These are phyloP conservation scores for Drosophila helvetica DNA, from an alignment of 2,888 invertebrate species.

Conservation along the genomic window DNA sequence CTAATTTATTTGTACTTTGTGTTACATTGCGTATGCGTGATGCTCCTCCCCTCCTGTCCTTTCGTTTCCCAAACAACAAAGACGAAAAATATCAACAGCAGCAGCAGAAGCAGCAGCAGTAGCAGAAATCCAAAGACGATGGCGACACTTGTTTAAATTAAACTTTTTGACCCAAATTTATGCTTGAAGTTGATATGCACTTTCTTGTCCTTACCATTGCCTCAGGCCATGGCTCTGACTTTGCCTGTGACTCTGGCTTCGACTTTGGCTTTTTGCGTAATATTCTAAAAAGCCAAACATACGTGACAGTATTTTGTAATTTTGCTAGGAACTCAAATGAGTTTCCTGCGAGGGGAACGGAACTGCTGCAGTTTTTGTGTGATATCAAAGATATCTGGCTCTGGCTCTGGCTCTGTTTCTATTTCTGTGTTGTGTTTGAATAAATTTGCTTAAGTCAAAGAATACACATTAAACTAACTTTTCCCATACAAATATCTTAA, in stretches of 20 bases:
- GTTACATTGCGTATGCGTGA: conserved; percentile 72
- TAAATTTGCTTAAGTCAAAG: neutral
- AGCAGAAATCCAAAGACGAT: conserved; percentile 40
- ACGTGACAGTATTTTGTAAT: conserved; percentile 77
- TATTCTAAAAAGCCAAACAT: conserved; percentile 78
- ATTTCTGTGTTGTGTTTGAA: neutral
- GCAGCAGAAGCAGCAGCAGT: conserved; percentile 33
- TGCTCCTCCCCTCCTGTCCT: conserved; percentile 41
- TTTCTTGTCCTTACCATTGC: conserved; percentile 52
- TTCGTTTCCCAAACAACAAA: conserved; percentile 34
- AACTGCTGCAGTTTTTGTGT: conserved; percentile 17
- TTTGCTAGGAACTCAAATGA: conserved; percentile 68
- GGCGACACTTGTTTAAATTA: conserved; percentile 76
- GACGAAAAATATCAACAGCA: conserved; percentile 49
- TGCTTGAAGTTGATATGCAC: conserved; percentile 75
- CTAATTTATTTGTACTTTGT: conserved; percentile 80
- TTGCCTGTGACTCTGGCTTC: neutral
- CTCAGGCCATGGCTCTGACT: conserved; percentile 36
- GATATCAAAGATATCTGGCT: neutral
- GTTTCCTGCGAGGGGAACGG: conserved; percentile 53
- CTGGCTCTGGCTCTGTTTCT: neutral
- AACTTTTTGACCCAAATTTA: conserved; percentile 78
- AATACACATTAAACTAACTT: neutral
- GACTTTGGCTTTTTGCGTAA: conserved; percentile 40
- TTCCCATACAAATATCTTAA: neutral